phyloP scores from a whole-genome alignment of 2,113 vertebrate species.

The Sporophila hypoxantha region DNA sequence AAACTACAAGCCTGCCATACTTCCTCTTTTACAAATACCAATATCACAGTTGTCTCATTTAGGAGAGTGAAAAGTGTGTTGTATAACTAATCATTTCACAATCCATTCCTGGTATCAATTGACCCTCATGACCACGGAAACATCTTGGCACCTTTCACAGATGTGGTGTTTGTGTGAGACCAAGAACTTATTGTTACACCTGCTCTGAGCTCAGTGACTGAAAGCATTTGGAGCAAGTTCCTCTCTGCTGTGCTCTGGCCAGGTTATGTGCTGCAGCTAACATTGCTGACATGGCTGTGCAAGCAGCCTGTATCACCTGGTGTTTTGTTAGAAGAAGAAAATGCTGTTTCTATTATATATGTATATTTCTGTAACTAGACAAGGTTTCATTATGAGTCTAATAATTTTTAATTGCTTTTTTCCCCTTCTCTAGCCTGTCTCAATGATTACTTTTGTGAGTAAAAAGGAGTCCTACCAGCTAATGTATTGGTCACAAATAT shows the following conservation, averaged over 20 bases:
- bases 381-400: background rate
- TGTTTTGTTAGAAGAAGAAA: constrained; percentile 25
- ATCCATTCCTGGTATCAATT: constrained; percentile 35
- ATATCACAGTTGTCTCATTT: background rate
- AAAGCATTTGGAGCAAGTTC: background rate
- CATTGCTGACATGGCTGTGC: background rate
- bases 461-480: background rate
- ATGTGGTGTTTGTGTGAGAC: background rate
- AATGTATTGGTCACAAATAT: background rate
- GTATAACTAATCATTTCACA: constrained; percentile 26
- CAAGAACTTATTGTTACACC: background rate
- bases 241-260: constrained; percentile 16
- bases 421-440: fast-evolving
- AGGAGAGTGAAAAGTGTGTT: background rate
- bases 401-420: background rate
- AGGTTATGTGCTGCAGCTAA: background rate
- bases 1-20: background rate
- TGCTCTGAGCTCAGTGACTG: background rate
- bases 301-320: background rate
- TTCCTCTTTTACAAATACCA: background rate
- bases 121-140: constrained; percentile 16
- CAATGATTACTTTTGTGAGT: background rate
- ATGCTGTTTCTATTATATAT: background rate
- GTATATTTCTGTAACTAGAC: background rate
- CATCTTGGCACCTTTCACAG: constrained; percentile 25